Conservation (phyloP, 2,888 invertebrate genomes). For the Ormyrus rosae region DNA sequence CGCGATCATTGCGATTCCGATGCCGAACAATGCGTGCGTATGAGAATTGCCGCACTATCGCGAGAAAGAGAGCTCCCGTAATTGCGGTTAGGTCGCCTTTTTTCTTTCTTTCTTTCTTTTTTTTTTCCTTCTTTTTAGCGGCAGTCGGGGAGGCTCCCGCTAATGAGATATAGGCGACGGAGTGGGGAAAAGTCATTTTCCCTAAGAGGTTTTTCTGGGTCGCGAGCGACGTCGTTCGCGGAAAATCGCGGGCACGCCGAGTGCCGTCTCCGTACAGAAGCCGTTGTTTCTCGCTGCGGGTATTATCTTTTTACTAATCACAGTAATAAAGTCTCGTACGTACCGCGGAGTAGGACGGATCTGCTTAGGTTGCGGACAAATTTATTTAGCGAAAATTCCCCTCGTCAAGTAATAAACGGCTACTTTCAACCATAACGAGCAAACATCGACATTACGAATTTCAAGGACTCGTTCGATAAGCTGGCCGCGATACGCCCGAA, state of each 20-base stretch:
- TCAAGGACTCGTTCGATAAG: background rate
- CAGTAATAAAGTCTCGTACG: constrained; percentile 1
- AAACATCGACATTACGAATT: too few species aligned
- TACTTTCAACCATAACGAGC: too few species aligned
- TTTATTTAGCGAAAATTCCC: too few species aligned
- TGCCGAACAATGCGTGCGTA: background rate
- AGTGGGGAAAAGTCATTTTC: background rate
- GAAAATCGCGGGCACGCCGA: constrained; percentile 15
- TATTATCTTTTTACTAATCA: constrained; percentile 22
- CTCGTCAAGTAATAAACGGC: too few species aligned
- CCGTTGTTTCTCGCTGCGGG: background rate
- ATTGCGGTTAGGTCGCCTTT: background rate
- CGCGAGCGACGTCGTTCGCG: constrained; percentile 13
- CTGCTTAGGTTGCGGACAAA: too few species aligned
- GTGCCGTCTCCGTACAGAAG: background rate
- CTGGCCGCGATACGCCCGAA: background rate
- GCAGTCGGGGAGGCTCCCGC: background rate
- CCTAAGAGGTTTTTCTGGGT: constrained; percentile 19
- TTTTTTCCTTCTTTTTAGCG: too few species aligned
- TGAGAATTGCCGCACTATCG: too few species aligned
- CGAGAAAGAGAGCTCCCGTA: constrained; percentile 5
- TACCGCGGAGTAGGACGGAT: background rate
- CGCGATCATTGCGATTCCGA: constrained; percentile 6
- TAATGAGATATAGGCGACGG: constrained; percentile 1
- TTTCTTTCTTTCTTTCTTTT: too few species aligned